These are phyloP conservation scores for Danionella dracula DNA, from an alignment of 2,797 vertebrate genomes.

Conservation along the genomic window DNA sequence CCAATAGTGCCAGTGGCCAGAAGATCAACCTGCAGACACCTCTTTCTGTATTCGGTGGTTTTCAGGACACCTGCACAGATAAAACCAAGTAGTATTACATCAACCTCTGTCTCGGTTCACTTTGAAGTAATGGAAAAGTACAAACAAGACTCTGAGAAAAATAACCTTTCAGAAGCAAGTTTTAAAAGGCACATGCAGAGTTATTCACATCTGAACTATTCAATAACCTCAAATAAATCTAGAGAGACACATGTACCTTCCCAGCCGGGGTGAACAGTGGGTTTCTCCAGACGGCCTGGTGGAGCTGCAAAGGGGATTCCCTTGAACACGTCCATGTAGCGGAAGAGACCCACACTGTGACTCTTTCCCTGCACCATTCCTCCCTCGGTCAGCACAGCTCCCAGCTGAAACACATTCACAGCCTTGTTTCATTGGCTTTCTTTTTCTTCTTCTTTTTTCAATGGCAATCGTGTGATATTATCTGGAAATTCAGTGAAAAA, in stretches of 20 bases:
- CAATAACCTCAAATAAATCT: too few species aligned
- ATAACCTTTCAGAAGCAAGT: too few species aligned
- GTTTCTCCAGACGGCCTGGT: slow-evolving; percentile 76
- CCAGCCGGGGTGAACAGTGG: slow-evolving; percentile 83
- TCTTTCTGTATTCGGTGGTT: slow-evolving; percentile 58
- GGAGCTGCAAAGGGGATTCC: slow-evolving; percentile 86
- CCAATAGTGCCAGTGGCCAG: slow-evolving; percentile 66
- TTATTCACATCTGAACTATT: too few species aligned
- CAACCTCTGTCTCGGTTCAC: neutral
- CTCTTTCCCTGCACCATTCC: slow-evolving; percentile 82
- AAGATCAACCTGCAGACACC: slow-evolving; percentile 78
- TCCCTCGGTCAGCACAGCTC: slow-evolving; percentile 81
- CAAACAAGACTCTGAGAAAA: neutral
- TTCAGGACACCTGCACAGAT: slow-evolving; percentile 71
- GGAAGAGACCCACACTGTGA: slow-evolving; percentile 59
- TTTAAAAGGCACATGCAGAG: too few species aligned
- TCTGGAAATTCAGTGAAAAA: too few species aligned
- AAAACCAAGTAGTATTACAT: neutral
- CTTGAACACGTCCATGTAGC: slow-evolving; percentile 79
- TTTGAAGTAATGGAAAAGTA: neutral
- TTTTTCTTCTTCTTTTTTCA: too few species aligned
- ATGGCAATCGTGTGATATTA: too few species aligned
- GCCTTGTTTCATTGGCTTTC: neutral
- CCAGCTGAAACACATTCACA: slow-evolving; percentile 65
- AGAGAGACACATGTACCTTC: slow-evolving; percentile 79